Conservation (phyloP, 2,888 invertebrate species). For the Cephus pygmeus region DNA sequence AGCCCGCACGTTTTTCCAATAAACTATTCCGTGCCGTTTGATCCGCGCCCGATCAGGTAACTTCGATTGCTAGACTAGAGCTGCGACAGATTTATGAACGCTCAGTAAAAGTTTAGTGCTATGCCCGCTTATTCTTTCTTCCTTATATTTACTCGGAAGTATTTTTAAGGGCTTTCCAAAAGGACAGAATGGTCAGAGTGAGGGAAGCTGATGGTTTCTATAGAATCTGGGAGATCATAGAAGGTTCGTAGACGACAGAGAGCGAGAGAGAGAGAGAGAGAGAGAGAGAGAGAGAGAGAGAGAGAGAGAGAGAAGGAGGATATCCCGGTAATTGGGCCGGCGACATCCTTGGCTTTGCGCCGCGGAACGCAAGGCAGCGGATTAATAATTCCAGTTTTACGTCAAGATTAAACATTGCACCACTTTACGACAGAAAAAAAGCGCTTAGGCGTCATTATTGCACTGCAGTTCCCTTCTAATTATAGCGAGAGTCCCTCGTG, state of each 20-base stretch:
- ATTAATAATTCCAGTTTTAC: not conserved
- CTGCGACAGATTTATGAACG: conserved; percentile 39
- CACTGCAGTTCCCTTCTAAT: conserved; percentile 45
- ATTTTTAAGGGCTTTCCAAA: too few relatives aligned
- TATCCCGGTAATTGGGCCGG: not conserved
- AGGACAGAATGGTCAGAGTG: too few relatives aligned
- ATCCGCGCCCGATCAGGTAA: conserved; percentile 44
- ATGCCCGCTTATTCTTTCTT: too few relatives aligned
- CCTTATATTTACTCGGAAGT: too few relatives aligned
- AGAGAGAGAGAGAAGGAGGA: not conserved
- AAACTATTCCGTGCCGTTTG: conserved; percentile 38
- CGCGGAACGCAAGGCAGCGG: not conserved
- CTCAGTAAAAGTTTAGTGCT: not conserved
- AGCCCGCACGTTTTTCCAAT: conserved; percentile 36
- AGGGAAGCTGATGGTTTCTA: conserved; percentile 16
- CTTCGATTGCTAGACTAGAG: conserved; percentile 50
- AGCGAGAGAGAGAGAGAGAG: not conserved
- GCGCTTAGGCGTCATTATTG: conserved; percentile 39
- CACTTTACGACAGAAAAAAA: conserved; percentile 1
- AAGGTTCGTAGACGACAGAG: not conserved
- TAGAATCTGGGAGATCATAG: not conserved
- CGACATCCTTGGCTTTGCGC: not conserved
- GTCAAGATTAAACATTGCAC: conserved; percentile 3
- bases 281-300: not conserved
- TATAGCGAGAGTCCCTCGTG: conserved; percentile 39